Conservation (phyloP, 2,113 vertebrate species). For the Syngnathus floridae region DNA sequence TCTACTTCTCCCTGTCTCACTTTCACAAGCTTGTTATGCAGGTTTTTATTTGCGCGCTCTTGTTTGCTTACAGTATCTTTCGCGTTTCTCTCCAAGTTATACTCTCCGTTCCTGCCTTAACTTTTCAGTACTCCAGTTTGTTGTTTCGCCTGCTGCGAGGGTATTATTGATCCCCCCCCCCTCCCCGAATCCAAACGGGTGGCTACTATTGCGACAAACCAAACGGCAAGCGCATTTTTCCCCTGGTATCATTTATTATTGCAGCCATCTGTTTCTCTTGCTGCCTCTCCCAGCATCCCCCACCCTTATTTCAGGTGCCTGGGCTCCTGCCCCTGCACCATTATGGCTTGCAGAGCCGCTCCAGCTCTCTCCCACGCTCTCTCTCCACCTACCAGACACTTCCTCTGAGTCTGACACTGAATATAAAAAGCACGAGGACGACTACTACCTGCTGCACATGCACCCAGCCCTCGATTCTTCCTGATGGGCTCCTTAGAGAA, state of each 20-base stretch:
- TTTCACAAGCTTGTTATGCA: conserved; percentile 39
- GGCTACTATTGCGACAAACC: conserved; percentile 43
- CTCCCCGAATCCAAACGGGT: conserved; percentile 64
- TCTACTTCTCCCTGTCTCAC: conserved; percentile 48
- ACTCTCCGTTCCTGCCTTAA: conserved; percentile 30
- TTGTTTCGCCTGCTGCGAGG: conserved; percentile 50
- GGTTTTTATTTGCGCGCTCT: conserved; percentile 32
- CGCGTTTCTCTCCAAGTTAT: conserved; percentile 10
- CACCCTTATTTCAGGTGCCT: conserved; percentile 61
- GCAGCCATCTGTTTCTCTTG: conserved; percentile 14
- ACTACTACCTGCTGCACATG: conserved; percentile 65
- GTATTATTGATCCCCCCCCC: conserved; percentile 49
- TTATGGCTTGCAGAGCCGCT: conserved; percentile 47
- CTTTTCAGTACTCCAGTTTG: conserved; percentile 31
- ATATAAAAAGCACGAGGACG: conserved; percentile 69
- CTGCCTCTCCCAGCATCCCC: conserved; percentile 1
- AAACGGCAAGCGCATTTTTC: conserved; percentile 20
- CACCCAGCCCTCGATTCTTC: conserved; percentile 58
- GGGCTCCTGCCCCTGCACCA: conserved; percentile 46
- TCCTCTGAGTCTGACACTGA: conserved; percentile 64
- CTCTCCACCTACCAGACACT: conserved; percentile 59
- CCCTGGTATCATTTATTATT: conserved; percentile 7
- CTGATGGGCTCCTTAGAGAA: conserved; percentile 55
- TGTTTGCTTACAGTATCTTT: conserved; percentile 23
- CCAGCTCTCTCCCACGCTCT: conserved; percentile 34